Conservation (phyloP, 2,888 invertebrate species). For the Pristionchus arcanus region DNA sequence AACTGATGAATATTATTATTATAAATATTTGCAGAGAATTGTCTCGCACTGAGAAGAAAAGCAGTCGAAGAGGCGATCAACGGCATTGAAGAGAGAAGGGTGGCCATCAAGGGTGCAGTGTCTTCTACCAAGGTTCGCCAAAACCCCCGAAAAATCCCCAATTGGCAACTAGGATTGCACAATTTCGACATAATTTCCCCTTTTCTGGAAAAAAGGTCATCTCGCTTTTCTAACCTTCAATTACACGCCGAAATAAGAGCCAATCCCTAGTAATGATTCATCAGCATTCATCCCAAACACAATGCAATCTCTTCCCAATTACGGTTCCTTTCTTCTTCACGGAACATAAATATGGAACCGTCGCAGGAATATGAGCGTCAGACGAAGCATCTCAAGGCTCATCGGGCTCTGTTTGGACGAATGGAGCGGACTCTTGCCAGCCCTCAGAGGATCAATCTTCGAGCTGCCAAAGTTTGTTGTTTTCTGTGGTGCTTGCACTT, state of each 20-base stretch:
- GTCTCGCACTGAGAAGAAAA: conserved; percentile 60
- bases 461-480: not conserved
- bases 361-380: conserved; percentile 49
- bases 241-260: too few relatives aligned
- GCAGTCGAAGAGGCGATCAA: conserved; percentile 63
- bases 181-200: too few relatives aligned
- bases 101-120: conserved; percentile 57
- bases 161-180: too few relatives aligned
- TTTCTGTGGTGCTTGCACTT: too few relatives aligned
- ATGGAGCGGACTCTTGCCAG: conserved; percentile 31
- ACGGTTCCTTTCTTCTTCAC: not conserved
- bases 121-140: conserved; percentile 58
- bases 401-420: conserved; percentile 33
- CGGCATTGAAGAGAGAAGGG: conserved; percentile 57
- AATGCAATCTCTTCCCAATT: not conserved
- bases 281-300: not conserved
- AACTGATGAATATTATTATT: too few relatives aligned
- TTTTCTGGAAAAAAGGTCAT: not conserved
- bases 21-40: conserved; percentile 68
- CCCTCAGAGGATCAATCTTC: not conserved
- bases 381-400: conserved; percentile 20
- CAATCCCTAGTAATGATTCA: not conserved
- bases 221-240: not conserved
- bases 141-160: too few relatives aligned
- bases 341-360: not conserved